These are phyloP conservation scores for Mohoua ochrocephala DNA, from an alignment of 2,113 vertebrate species.

Conservation along the genomic window DNA sequence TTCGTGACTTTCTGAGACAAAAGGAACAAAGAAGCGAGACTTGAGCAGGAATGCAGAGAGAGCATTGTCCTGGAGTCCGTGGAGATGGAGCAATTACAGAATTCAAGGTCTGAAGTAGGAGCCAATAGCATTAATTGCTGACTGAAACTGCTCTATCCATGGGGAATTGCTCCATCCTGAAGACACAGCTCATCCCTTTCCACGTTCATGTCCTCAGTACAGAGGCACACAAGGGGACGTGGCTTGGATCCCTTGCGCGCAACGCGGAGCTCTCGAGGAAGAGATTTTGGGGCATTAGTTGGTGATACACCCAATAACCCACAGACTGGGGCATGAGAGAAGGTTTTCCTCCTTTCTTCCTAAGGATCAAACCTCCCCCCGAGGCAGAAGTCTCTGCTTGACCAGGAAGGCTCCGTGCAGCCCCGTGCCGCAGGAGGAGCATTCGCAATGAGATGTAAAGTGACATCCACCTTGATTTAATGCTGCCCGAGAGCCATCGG, in stretches of 20 bases:
- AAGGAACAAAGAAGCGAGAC: neutral
- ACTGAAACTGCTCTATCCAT: rapidly evolving
- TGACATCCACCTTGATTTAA: conserved; percentile 26
- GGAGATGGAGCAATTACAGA: neutral
- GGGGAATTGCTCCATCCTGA: neutral
- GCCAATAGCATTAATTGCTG: neutral
- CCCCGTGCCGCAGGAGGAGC: neutral
- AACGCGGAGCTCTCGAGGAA: rapidly evolving
- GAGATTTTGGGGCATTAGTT: neutral
- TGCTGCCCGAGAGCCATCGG: neutral
- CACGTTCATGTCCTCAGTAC: neutral
- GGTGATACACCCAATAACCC: neutral
- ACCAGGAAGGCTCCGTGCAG: neutral
- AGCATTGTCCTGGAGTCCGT: neutral
- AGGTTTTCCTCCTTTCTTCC: neutral
- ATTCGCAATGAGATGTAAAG: neutral
- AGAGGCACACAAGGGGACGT: rapidly evolving
- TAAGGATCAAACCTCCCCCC: neutral
- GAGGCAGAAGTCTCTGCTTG: neutral
- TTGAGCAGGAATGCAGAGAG: neutral
- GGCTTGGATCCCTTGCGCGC: neutral
- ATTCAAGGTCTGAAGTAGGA: neutral
- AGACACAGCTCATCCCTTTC: neutral
- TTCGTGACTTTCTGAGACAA: neutral
- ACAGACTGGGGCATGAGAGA: neutral